Percentiles rank a stretch among this genome's conserved stretches.
phyloP scores from a whole-genome alignment of 2,888 invertebrate species.

The Pachliopta kotzebuea region DNA sequence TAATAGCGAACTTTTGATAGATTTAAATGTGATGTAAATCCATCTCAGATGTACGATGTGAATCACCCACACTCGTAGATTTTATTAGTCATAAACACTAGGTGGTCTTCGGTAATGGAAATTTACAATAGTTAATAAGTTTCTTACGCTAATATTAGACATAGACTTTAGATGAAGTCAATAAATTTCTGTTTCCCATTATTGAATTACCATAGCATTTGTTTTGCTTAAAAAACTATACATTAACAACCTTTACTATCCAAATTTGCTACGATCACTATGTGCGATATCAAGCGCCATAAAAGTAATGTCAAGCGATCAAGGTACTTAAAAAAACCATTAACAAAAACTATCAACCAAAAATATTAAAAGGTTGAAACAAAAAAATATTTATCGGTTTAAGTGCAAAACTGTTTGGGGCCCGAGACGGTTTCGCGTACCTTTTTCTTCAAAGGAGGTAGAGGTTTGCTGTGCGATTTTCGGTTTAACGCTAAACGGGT shows the following conservation, averaged over 20 bases:
- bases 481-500: conserved; percentile 52
- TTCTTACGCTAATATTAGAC: conserved; percentile 9
- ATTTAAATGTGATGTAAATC: background rate
- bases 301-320: conserved; percentile 72
- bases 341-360: conserved; percentile 70
- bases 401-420: conserved; percentile 60
- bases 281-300: conserved; percentile 65
- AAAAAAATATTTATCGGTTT: conserved; percentile 59
- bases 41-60: conserved; percentile 13
- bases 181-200: conserved; percentile 26
- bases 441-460: conserved; percentile 48
- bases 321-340: conserved; percentile 64
- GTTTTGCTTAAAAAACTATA: conserved; percentile 57
- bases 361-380: conserved; percentile 65
- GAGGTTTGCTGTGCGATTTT: conserved; percentile 63
- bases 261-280: conserved; percentile 70
- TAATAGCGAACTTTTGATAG: conserved; percentile 10
- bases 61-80: conserved; percentile 10
- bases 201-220: conserved; percentile 56
- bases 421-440: conserved; percentile 40
- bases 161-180: background rate
- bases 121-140: conserved; percentile 14
- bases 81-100: conserved; percentile 19
- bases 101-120: conserved; percentile 19
- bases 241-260: conserved; percentile 63